Evolutionary conservation across 1,140 invertebrate species (phyloP), one percentile per base, ranked within the genome.

Genomic region (Geopemphigus sp.): DNA sequence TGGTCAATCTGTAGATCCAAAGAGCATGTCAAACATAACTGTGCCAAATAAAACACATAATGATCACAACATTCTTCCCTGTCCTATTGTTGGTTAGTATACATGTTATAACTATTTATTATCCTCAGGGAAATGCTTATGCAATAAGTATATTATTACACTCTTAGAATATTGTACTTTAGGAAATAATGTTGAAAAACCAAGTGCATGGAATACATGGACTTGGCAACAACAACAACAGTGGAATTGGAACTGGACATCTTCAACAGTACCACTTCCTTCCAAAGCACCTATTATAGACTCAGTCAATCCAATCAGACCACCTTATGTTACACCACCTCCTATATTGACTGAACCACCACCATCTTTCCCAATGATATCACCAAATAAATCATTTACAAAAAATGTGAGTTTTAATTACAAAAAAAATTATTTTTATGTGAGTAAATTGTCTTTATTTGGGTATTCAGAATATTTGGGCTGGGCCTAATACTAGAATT

Each of bases 251-350:
- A 61, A 76, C 59, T 76, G 82, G 80, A 14, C 84, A 83, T 86
- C 86, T 80, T 83, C 86, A 70, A 83, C 86, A 59, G 83, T 83
- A 47, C 82, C 83, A 53, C 80, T 85, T 47, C 83, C 85, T 6
- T 83, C 84, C 78, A 84, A 86, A 81, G 85, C 87, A 32, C 85
- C 87, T 24, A 84, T 82, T 63, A 85, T 86, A 82, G 83, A 82
- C 66, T 54, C 85, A 82, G 83, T 84, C 82, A 86, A 85, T 81
- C 83, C 82, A 64, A 82, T 84, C 14, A 83, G 84, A 72, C 84
- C 85, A 24, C 83, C 85, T 61, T 81, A 86, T 74, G 83, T 86
- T 56, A n/a, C n/a, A n/a, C 83, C 87, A 22, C 82, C 88, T 59
- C 84, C 85, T 24, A 84, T 84, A 63, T 84, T 85, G 32, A 24